Base-by-base conservation (phyloP, 2,113 vertebrate genomes). In the Halcyon malimbica region DNA sequence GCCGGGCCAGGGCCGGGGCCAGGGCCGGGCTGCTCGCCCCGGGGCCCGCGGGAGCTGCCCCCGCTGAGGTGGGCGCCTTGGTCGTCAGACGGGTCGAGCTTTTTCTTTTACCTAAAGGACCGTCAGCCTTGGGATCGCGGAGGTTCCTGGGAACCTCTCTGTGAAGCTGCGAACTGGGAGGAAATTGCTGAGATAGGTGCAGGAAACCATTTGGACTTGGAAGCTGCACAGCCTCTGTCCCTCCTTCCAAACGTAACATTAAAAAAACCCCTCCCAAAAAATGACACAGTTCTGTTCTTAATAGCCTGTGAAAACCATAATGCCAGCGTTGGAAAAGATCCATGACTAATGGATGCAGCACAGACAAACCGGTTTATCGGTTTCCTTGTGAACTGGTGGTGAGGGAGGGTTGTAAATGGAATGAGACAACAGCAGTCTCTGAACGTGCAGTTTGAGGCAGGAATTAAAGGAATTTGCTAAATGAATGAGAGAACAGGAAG, bases 401-500 rank as follows among this genome's bases (percentile, higher is more conserved):
- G 73, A 80, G 82, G 29, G 60, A 92, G 42, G 53, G 23, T 86
- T 93, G 82, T 88, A 90, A 77, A 77, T 57, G 50, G 67, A 79
- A 62, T 77, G 79, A 48, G 81, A 71, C 71, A 78, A 25, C 23
- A 71, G 75, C 76, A 6, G 56, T 50, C 54, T 70, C 50, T 31
- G 81, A 86, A 64, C 87, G 23, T 76, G 75, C 76, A 93, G 90
- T 94, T 95, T 89, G 71, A 91, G 81, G 50, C 93, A 95, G 94
- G 96, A 97, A 97, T 97, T 96, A 94, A 96, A 97, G 93, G 96
- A 97, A 97, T 97, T 96, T 51, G 73, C 76, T 93, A 95, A 97
- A 97, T 96, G 95, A 97, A 97, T 96, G 96, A 91, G 94, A 94
- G 96, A 88, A 76, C 96, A 97, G 97, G 97, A 98, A 98, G 93